phyloP scores from a whole-genome alignment of 2,113 vertebrate species.

The Anoplopoma fimbria region DNA sequence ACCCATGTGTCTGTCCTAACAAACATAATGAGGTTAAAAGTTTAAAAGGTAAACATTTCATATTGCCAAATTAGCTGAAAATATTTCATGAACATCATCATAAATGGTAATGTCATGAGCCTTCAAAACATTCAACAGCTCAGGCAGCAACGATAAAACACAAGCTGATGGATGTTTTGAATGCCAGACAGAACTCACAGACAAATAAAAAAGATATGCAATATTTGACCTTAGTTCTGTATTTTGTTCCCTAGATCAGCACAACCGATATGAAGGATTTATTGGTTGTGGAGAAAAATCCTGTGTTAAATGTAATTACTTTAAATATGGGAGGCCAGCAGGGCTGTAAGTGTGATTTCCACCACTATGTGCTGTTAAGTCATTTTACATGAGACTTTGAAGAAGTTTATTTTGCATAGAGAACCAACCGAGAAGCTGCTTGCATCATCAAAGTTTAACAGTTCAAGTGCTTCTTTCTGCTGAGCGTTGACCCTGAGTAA shows the following conservation, averaged over 20 bases:
- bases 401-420: slow-evolving; percentile 1
- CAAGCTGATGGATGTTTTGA: background rate
- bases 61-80: background rate
- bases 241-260: background rate
- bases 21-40: background rate
- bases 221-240: background rate
- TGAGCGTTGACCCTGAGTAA: slow-evolving; percentile 27
- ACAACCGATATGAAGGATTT: background rate
- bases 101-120: background rate
- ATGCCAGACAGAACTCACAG: background rate
- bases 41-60: background rate
- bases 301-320: background rate
- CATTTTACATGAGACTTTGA: background rate
- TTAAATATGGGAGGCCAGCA: no score
- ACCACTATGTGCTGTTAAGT: background rate
- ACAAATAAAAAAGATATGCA: background rate
- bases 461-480: slow-evolving; percentile 8
- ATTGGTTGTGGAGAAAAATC: background rate
- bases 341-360: background rate
- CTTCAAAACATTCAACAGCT: slow-evolving; percentile 5
- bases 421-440: slow-evolving; percentile 2
- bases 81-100: background rate
- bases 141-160: background rate
- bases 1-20: background rate
- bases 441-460: slow-evolving; percentile 8